Evolutionary conservation across 37 sponge, comb jelly and placozoan species (phyloP), one percentile per base, ranked within the genome.

Genomic region (Oopsacas minuta): DNA sequence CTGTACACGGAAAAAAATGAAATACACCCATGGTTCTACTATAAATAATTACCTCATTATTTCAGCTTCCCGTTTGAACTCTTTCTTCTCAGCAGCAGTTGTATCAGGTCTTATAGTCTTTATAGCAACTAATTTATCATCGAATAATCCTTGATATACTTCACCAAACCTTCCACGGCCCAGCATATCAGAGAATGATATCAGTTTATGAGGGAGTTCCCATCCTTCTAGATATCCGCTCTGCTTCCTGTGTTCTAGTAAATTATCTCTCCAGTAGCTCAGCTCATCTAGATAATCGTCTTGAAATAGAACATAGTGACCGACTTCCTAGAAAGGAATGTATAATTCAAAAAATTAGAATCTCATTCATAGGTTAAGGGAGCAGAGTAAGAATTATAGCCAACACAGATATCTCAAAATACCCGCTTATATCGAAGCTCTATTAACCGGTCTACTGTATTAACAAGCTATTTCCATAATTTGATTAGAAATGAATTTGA

Each of bases 101-200:
- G 91, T 84, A 23, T 94, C 90, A 1, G 95, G 95, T 32, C 87
- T 86, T 8, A 94, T 83, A 1, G 91, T 86, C 88, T 94, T 94
- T 35, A 94, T 89, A 8, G 88, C 89, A 0, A 94, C 95, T 0
- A 52, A 82, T 28, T 82, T 52, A 0, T 69, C 85, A 38, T 91
- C 95, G 86, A 92, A 85, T 39, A 32, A 53, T 0, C 95, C 95
- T 1, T 52, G 35, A 61, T 88, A 91, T 12, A 91, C 87, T 22
- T 91, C 92, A 0, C 92, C 95, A 49, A 87, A 94, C 82, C 85
- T 88, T 34, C 92, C 89, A 30, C 51, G 85, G 20, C 92, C 92
- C 36, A 88, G 84, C 37, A 90, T 82, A 35, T 39, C 39, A 17
- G 87, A 52, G 83, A 87, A 92, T 51, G 87, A 83, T 3, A 90